Percentiles rank a stretch among this genome's conserved stretches.
Conservation (phyloP, 2,797 vertebrate species). For the Cynopterus sphinx region DNA sequence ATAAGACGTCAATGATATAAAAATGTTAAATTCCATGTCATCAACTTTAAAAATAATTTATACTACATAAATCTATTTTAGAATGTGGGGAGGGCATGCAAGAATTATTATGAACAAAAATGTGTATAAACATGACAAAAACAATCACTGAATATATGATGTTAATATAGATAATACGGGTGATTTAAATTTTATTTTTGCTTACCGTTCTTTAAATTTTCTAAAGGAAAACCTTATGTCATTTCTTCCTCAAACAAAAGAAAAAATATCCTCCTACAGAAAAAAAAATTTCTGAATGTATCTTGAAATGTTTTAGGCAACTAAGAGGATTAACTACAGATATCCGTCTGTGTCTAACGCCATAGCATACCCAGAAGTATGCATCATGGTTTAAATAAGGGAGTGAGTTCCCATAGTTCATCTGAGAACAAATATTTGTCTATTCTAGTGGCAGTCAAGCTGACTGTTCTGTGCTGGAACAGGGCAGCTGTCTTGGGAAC, state of each 20-base stretch:
- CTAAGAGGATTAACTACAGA: not conserved
- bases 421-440: constrained; percentile 20
- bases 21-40: not conserved
- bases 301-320: constrained; percentile 15
- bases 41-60: constrained; percentile 12
- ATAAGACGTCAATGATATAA: not conserved
- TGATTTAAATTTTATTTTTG: not conserved
- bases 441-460: not conserved
- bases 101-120: not conserved
- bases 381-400: not conserved
- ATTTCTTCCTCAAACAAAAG: not conserved
- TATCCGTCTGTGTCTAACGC: not conserved
- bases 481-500: constrained; percentile 47
- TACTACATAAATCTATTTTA: not conserved
- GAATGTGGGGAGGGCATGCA: not conserved
- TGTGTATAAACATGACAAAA: not conserved
- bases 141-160: not conserved
- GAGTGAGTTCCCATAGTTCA: not conserved
- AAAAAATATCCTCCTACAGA: not conserved
- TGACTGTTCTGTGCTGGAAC: not conserved
- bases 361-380: not conserved
- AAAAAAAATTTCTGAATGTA: not conserved
- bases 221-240: not conserved
- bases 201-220: not conserved
- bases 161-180: not conserved